These are phyloP conservation scores for Madoqua kirkii DNA, from an alignment of 2,113 vertebrate species.

Conservation along the genomic window DNA sequence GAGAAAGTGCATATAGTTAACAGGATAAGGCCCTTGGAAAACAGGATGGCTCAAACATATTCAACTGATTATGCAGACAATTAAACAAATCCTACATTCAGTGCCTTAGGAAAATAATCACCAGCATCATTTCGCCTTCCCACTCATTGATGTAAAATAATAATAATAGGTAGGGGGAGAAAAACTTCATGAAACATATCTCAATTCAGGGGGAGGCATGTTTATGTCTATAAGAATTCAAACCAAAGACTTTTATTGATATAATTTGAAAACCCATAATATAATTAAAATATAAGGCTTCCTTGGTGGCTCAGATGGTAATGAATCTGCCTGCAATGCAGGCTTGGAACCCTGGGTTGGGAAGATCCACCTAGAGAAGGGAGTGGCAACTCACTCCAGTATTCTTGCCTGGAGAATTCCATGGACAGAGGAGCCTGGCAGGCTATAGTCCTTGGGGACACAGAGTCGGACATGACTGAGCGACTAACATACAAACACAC, in stretches of 20 bases:
- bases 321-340: neutral
- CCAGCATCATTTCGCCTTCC: neutral
- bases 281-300: neutral
- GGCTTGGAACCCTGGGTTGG: neutral
- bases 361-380: neutral
- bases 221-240: neutral
- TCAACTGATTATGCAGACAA: constrained; percentile 39
- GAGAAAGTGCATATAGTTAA: constrained; percentile 30
- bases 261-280: neutral
- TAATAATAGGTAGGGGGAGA: neutral
- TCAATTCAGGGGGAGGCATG: neutral
- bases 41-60: constrained; percentile 33
- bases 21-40: constrained; percentile 31
- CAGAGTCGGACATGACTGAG: neutral
- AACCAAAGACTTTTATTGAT: constrained; percentile 9
- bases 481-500: neutral
- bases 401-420: neutral
- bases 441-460: neutral
- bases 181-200: neutral
- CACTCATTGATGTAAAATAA: neutral
- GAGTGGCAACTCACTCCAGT: neutral
- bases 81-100: constrained; percentile 30
- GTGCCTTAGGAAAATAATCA: constrained; percentile 22
- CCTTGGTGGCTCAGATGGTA: neutral
- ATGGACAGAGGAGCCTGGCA: neutral